Conservation (phyloP, 2,888 invertebrate genomes). For the Drosophila mulleri region DNA sequence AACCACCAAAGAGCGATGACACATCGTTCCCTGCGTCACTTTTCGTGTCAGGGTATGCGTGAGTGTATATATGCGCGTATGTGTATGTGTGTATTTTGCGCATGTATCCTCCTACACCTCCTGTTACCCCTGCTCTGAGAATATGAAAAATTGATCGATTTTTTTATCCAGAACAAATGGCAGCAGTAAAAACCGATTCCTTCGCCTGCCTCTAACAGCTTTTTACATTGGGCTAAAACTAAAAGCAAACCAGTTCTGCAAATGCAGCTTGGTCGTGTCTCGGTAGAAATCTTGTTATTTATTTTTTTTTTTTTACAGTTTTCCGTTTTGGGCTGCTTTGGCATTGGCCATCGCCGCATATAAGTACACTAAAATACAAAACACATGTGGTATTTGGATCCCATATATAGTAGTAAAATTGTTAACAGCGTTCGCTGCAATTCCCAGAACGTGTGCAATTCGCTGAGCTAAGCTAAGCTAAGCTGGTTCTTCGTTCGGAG, state of each 20-base stretch:
- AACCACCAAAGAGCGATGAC: slow-evolving; percentile 71
- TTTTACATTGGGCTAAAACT: slow-evolving; percentile 42
- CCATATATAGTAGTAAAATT: slow-evolving; percentile 40
- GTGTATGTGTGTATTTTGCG: slow-evolving; percentile 56
- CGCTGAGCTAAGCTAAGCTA: slow-evolving; percentile 51
- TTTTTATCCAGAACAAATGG: slow-evolving; percentile 57
- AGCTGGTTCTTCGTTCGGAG: slow-evolving; percentile 20
- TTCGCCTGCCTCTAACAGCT: slow-evolving; percentile 49
- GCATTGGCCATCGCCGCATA: slow-evolving; percentile 55
- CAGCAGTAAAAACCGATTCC: slow-evolving; percentile 46
- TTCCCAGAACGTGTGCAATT: slow-evolving; percentile 74
- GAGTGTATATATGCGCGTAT: slow-evolving; percentile 26
- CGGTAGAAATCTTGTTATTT: slow-evolving; percentile 65
- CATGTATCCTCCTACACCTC: slow-evolving; percentile 66
- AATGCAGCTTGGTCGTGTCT: slow-evolving; percentile 54
- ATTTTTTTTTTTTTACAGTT: slow-evolving; percentile 63
- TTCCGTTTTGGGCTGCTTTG: slow-evolving; percentile 67
- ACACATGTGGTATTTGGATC: slow-evolving; percentile 50
- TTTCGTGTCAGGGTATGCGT: slow-evolving; percentile 30
- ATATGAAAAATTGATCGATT: slow-evolving; percentile 66
- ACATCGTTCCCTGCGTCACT: slow-evolving; percentile 65
- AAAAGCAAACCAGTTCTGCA: slow-evolving; percentile 74
- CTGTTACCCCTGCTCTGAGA: slow-evolving; percentile 28
- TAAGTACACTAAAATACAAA: slow-evolving; percentile 28
- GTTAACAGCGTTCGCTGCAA: slow-evolving; percentile 58